These are phyloP conservation scores for Tachina fera DNA, from an alignment of 2,888 invertebrate species.

Conservation along the genomic window DNA sequence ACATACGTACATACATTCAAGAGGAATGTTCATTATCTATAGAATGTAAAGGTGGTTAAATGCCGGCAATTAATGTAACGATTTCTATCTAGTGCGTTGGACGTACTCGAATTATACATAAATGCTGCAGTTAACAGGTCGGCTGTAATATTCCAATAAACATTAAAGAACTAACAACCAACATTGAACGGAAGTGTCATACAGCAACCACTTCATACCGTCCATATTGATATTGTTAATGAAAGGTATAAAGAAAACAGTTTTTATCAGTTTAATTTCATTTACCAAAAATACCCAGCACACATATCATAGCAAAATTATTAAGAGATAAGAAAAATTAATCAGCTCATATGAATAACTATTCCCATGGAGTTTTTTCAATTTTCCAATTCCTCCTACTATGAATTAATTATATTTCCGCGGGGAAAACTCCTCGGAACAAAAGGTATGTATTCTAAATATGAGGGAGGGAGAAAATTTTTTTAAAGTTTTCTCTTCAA, in stretches of 20 bases:
- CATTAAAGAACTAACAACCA: constrained; percentile 42
- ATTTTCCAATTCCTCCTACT: too few relatives aligned
- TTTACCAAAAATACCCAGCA: neutral
- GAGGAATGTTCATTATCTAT: constrained; percentile 6
- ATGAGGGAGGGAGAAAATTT: too few relatives aligned
- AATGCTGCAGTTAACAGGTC: constrained; percentile 56
- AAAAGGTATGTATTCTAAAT: too few relatives aligned
- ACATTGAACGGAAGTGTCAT: constrained; percentile 39
- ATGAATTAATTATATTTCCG: too few relatives aligned
- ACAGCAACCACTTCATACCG: constrained; percentile 9
- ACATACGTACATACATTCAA: neutral
- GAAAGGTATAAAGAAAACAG: neutral
- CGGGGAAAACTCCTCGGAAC: too few relatives aligned
- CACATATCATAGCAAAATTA: too few relatives aligned
- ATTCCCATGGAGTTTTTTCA: too few relatives aligned
- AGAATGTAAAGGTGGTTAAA: constrained; percentile 47
- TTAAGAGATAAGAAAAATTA: too few relatives aligned
- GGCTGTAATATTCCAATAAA: constrained; percentile 21
- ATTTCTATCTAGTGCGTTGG: constrained; percentile 7
- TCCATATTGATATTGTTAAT: neutral
- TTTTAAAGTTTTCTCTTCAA: too few relatives aligned
- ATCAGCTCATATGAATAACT: too few relatives aligned
- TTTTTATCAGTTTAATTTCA: constrained; percentile 42
- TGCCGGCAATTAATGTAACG: constrained; percentile 48
- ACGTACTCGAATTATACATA: constrained; percentile 2